Percentiles rank a stretch among this genome's conserved stretches.
Conservation (phyloP, 2,113 vertebrate genomes). For the Hippocampus abdominalis region DNA sequence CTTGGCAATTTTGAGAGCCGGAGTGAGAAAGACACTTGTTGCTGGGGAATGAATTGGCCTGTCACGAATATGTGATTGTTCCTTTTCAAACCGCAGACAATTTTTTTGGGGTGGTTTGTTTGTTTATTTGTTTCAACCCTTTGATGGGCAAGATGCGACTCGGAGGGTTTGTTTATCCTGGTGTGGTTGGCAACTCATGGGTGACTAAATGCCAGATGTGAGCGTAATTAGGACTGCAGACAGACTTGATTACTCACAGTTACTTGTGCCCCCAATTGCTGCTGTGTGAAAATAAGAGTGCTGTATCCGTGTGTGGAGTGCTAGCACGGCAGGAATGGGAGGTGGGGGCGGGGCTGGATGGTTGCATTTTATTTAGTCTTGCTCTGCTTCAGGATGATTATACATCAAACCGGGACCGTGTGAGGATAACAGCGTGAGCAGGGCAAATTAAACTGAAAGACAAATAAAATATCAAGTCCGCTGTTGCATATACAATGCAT, state of each 20-base stretch:
- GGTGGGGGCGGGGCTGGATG: no score
- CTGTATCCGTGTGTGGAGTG: conserved; percentile 15
- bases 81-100: not conserved
- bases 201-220: conserved; percentile 51
- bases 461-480: conserved; percentile 28
- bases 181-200: conserved; percentile 45
- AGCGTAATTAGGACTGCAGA: conserved; percentile 46
- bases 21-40: not conserved
- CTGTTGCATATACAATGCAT: conserved; percentile 31
- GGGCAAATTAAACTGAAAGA: conserved; percentile 30
- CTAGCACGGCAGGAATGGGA: not conserved
- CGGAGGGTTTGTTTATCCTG: conserved; percentile 37
- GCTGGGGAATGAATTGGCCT: not conserved
- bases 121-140: conserved; percentile 10
- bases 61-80: not conserved
- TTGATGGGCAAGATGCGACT: conserved; percentile 33
- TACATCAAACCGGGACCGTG: conserved; percentile 36
- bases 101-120: conserved; percentile 1
- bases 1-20: not conserved
- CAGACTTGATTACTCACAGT: conserved; percentile 45
- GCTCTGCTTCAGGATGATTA: conserved; percentile 1
- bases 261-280: conserved; percentile 12
- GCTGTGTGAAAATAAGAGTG: not conserved
- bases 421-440: conserved; percentile 26
- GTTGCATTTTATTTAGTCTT: conserved; percentile 7